Base-by-base conservation (phyloP, 2,888 invertebrate species). In the Gryllus longicercus region DNA sequence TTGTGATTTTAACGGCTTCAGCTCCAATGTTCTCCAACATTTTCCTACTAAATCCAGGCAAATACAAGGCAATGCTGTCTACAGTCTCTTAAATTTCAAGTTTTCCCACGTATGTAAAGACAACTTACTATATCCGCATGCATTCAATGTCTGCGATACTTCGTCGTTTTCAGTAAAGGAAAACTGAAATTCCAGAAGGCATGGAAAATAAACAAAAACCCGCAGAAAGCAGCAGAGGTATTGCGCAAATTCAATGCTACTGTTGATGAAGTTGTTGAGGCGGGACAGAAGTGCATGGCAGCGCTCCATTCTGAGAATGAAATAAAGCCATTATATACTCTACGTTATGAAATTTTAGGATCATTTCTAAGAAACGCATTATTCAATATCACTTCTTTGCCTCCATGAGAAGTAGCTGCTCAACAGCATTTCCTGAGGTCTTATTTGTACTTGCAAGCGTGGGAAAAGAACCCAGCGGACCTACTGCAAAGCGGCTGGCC, bases 141-240 rank as follows among this genome's bases (percentile, higher is more conserved):
- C 75, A 75, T 75, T 75, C 16, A 75, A n/a, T 38, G 75, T 1
- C 21, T 75, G 75, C n/a, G 74, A 74, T 75, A 12, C 21, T 75
- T 75, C 14, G 10, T 75, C 25, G 23, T 18, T 16, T 16, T 25
- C 16, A 2, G 25, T 12, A 75, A n/a, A n/a, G 74, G 0, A n/a
- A 74, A n/a, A 18, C 8, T n/a, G 21, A 4, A 74, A 18, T n/a
- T 18, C 18, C 5, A 5, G 21, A 21, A n/a, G 21, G 74, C 74
- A 38, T 38, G 3, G 5, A 5, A 38, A 38, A 38, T 5, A 38
- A 38, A 38, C 5, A 38, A 38, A 38, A 75, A 75, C 21, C 16
- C 18, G 2, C 75, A 75, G 18, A 18, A 75, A 75, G 75, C 75
- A 75, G 1, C 75, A 75, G 11, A 75, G 75, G 2, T n/a, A 75